Evolutionary conservation across 2,888 invertebrate species (phyloP).

Genomic region (Alcis repandata): DNA sequence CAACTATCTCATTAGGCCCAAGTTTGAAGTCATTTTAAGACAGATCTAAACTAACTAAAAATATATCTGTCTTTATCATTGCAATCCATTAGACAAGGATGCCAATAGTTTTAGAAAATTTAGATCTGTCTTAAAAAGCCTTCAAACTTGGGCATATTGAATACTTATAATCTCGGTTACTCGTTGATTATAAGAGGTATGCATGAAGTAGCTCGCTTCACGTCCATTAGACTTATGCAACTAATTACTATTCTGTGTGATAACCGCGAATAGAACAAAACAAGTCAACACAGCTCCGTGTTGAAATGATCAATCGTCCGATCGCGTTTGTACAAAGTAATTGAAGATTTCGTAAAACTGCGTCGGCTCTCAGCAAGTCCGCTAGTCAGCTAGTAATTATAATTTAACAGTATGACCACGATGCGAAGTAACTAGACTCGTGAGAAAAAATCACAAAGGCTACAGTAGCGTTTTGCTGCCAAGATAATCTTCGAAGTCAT

Average conservation of each 20-base stretch:
- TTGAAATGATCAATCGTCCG: conserved; percentile 51
- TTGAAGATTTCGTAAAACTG: conserved; percentile 63
- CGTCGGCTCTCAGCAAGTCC: conserved; percentile 47
- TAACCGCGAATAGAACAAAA: conserved; percentile 41
- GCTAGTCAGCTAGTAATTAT: conserved; percentile 56
- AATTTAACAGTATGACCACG: conserved; percentile 24
- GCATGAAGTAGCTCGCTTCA: conserved; percentile 7
- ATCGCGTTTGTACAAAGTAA: conserved; percentile 54
- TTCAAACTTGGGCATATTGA: too few species aligned
- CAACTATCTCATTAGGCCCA: too few species aligned
- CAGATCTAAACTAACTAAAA: too few species aligned
- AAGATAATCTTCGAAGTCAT: too few species aligned
- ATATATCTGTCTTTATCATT: too few species aligned
- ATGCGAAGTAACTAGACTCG: conserved; percentile 17
- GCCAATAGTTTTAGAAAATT: too few species aligned
- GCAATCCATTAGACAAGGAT: too few species aligned
- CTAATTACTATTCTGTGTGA: conserved; percentile 49
- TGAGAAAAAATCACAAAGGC: too few species aligned
- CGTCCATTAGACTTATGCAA: conserved; percentile 59
- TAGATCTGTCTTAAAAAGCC: too few species aligned
- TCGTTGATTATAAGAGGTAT: background rate
- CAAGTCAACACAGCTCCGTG: conserved; percentile 43
- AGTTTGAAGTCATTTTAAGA: too few species aligned
- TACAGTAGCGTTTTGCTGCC: too few species aligned
- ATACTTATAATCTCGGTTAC: background rate